phyloP scores from a whole-genome alignment of 2,888 invertebrate genomes.

The Agrilus mali region DNA sequence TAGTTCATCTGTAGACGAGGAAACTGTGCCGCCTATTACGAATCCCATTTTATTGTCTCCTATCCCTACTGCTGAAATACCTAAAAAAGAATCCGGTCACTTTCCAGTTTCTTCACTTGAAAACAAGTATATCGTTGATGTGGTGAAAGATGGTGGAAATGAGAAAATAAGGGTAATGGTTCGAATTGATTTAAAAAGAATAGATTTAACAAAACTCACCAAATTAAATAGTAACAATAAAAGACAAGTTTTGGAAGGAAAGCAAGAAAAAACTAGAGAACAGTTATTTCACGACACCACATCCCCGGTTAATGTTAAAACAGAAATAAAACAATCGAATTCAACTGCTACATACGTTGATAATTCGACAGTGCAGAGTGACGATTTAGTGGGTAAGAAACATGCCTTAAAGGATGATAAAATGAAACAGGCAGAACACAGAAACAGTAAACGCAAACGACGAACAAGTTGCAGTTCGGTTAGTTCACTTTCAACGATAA shows the following conservation, averaged over 20 bases:
- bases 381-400: constrained; percentile 12
- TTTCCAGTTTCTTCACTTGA: constrained; percentile 11
- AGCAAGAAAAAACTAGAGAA: too few relatives aligned
- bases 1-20: constrained; percentile 32
- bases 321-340: too few relatives aligned
- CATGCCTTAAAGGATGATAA: constrained; percentile 11
- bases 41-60: constrained; percentile 26
- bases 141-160: constrained; percentile 1
- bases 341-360: not conserved
- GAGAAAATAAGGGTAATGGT: constrained; percentile 12
- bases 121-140: constrained; percentile 1
- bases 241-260: too few relatives aligned
- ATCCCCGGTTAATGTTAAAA: too few relatives aligned
- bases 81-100: constrained; percentile 8
- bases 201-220: constrained; percentile 28
- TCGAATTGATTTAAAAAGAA: constrained; percentile 26
- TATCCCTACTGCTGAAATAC: constrained; percentile 18
- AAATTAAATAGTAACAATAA: too few relatives aligned
- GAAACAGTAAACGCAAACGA: constrained; percentile 27
- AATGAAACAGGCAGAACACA: constrained; percentile 13
- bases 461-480: constrained; percentile 30
- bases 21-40: constrained; percentile 21
- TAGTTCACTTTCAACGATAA: constrained; percentile 31
- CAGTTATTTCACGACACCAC: too few relatives aligned
- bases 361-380: constrained; percentile 8